Base-by-base conservation (phyloP, 2,797 vertebrate genomes). In the Acanthornis magna region DNA sequence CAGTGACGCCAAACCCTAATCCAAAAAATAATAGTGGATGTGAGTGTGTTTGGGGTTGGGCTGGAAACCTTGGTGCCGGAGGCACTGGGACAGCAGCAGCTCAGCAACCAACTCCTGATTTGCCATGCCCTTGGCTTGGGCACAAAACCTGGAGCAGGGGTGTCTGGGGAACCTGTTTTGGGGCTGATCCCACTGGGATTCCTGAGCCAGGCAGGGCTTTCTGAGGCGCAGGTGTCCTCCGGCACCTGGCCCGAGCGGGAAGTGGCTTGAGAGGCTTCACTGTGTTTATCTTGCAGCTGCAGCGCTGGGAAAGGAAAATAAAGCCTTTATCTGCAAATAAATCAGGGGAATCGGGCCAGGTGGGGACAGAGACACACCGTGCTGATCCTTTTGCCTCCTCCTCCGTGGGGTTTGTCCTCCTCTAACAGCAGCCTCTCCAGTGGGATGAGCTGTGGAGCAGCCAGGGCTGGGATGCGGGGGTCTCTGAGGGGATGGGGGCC, bases 241-340 rank as follows among this genome's bases (percentile, higher is more conserved):
- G 1, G 87, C 84, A 68, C 88, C 78, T 27, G 29, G 20, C 40
- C 83, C 7, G 2, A 78, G 81, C 1, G 3, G 93, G 89, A 93
- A 92, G 85, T 38, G 21, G 27, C 76, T 86, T 0, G 0, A 63
- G 95, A 94, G 74, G 32, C 42, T 89, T 60, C 0, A 0, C 26
- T 2, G 5, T 95, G 93, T 95, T 96, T 94, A 42, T 79, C 57
- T 62, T 89, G 85, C 15, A 25, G 75, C 85, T 36, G 30, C 47
- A 13, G 40, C 0, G 2, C 75, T 95, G 95, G 88, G 96, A 94
- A 96, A 96, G 20, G 88, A 89, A 95, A 96, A 96, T 36, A 95
- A 94, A 85, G 22, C 25, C n/a, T 66, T 62, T 67, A 40, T 76
- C 78, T 83, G 82, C 67, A 80, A 94, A 92, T 66, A 91, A 70